Evolutionary conservation across 2,888 invertebrate species (phyloP), one percentile per base, ranked within the genome.

Genomic region (Dexiosoma caninum): DNA sequence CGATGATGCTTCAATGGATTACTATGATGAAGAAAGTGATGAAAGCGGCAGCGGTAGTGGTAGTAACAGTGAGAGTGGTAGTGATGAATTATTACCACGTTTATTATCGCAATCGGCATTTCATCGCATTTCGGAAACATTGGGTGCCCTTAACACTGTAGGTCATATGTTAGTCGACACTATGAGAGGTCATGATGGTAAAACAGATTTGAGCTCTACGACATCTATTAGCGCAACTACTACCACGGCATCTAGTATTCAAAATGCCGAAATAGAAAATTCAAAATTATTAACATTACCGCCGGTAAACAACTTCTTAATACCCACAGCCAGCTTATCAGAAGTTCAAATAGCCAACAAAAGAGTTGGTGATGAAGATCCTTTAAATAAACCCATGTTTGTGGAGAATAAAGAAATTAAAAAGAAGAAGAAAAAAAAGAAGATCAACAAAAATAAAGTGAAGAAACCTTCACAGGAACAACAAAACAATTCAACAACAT

Each of bases 111-210:
- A 92, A 27, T 92, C 93, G 5, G 92, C 93, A 6, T 93, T 93
- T 82, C 91, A 92, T 70, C 92, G 91, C 83, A 93, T 93, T 85
- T 93, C 93, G 0, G 93, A 93, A 87, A 93, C 93, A 0, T 86
- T 93, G 37, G 96, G 96, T 35, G 96, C 96, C 3, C 92, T 97
- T 14, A 96, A 96, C 84, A 96, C 96, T 1, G 95, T 97, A 0
- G 96, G 96, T 0, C 93, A 94, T 87, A 95, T 95, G 87, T 92
- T 97, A 83, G 95, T 97, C 0, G 96, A 96, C 85, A 95, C 95
- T 92, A 96, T 94, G 0, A 90, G 93, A 8, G 90, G 91, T 1
- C 88, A 88, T 70, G 87, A 87, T 53, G 66, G 59, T 21, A 85
- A 83, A 66, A 0, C 62, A 16, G 64, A 76, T 10, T 10, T 59